These are phyloP conservation scores for Diadumene lineata DNA, from an alignment of 92 coral and sea anemone species.

Conservation along the genomic window DNA sequence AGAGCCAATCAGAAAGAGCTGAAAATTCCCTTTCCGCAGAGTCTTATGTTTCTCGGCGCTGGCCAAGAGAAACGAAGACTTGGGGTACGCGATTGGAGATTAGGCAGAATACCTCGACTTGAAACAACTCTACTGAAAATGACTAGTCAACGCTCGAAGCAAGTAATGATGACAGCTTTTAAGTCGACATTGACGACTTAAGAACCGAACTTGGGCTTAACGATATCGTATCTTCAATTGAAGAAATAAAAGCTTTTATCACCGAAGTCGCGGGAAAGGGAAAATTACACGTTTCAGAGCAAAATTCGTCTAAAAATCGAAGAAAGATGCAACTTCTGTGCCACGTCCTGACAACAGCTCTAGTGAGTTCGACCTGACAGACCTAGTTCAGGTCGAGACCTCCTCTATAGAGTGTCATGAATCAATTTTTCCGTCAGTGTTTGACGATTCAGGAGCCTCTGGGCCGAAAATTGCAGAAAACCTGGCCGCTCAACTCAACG, in stretches of 20 bases:
- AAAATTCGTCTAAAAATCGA: background rate
- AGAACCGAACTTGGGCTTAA: background rate
- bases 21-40: too few relatives aligned
- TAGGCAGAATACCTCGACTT: too few relatives aligned
- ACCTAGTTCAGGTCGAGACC: background rate
- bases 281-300: background rate
- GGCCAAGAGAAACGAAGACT: too few relatives aligned
- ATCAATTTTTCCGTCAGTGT: slow-evolving; percentile 2
- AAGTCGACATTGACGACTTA: slow-evolving; percentile 5
- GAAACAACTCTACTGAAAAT: background rate
- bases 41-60: too few relatives aligned
- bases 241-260: background rate
- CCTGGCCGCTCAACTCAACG: slow-evolving; percentile 12
- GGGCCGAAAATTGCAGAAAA: slow-evolving; percentile 19
- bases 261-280: background rate
- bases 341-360: background rate
- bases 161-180: background rate
- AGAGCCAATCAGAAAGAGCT: too few relatives aligned
- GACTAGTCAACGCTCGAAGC: background rate
- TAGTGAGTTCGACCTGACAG: background rate
- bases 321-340: background rate
- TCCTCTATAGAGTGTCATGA: background rate
- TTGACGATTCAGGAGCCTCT: slow-evolving; percentile 13
- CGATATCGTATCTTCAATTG: background rate
- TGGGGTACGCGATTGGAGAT: too few relatives aligned